Evolutionary conservation across 2,888 invertebrate genomes (phyloP).

Genomic region (Nezara viridula): DNA sequence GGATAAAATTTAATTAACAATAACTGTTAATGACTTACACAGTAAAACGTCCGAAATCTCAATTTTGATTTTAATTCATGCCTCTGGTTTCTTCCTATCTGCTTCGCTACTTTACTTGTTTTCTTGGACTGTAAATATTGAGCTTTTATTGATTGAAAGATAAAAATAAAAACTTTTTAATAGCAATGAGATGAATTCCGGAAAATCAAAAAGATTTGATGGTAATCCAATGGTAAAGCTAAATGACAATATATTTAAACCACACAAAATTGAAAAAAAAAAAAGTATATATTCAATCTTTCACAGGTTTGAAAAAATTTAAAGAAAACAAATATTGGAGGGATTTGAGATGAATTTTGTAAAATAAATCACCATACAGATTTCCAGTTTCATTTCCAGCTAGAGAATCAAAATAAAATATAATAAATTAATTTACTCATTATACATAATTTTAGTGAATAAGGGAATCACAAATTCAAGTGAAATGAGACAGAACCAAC

Average conservation of each 20-base stretch:
- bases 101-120: slow-evolving; percentile 38
- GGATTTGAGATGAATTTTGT: neutral
- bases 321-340: neutral
- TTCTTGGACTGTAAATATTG: slow-evolving; percentile 33
- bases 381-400: neutral
- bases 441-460: neutral
- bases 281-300: too few species aligned
- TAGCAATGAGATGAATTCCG: neutral
- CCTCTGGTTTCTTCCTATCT: slow-evolving; percentile 24
- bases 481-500: neutral
- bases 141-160: slow-evolving; percentile 28
- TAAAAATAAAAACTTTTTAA: neutral
- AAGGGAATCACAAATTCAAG: neutral
- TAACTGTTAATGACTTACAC: neutral
- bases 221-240: too few species aligned
- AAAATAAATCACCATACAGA: neutral
- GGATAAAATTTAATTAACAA: neutral
- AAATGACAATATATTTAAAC: neutral
- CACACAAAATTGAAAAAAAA: neutral
- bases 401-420: neutral
- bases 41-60: slow-evolving; percentile 25
- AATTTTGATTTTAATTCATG: slow-evolving; percentile 38
- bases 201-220: neutral
- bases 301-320: neutral
- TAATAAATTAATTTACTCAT: neutral